Conservation (phyloP, 2,797 vertebrate species). For the Caiman crocodilus region DNA sequence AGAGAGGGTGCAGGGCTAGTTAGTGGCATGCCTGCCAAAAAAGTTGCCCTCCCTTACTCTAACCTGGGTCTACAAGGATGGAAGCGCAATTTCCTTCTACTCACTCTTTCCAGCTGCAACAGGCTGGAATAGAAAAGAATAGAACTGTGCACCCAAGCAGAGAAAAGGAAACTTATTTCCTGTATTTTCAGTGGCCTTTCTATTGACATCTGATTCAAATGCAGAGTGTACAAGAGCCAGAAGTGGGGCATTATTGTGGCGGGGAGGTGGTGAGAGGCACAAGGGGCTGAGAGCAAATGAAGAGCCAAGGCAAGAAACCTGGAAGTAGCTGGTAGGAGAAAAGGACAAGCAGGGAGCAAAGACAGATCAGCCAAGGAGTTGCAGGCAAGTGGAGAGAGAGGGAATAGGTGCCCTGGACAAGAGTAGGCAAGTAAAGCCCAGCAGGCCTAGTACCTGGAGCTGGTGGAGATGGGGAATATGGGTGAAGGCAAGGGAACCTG, state of each 20-base stretch:
- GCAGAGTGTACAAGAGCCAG: not conserved
- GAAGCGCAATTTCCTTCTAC: slow-evolving; percentile 33
- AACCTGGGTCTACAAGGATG: not conserved
- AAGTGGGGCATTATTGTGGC: not conserved
- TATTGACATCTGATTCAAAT: slow-evolving; percentile 38
- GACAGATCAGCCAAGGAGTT: not conserved
- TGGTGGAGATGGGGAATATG: rapidly evolving
- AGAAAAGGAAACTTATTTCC: slow-evolving; percentile 7
- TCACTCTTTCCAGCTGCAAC: slow-evolving; percentile 52
- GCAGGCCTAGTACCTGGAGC: not conserved
- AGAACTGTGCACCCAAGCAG: not conserved
- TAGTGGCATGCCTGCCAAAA: too few species aligned
- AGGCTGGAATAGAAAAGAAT: rapidly evolving
- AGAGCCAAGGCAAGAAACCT: not conserved
- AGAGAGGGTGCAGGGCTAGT: too few species aligned
- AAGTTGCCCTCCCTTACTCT: not conserved
- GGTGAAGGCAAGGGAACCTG: not conserved
- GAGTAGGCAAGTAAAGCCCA: not conserved
- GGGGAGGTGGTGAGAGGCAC: not conserved
- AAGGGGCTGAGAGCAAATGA: not conserved
- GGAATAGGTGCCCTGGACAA: not conserved
- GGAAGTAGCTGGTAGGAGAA: too few species aligned
- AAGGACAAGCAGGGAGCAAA: not conserved
- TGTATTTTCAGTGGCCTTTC: slow-evolving; percentile 60
- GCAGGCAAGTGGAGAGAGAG: not conserved